Percentiles rank a stretch among this genome's conserved stretches.
These are phyloP conservation scores for Theristus sp. DNA, from an alignment of 2,888 invertebrate genomes.

Conservation along the genomic window DNA sequence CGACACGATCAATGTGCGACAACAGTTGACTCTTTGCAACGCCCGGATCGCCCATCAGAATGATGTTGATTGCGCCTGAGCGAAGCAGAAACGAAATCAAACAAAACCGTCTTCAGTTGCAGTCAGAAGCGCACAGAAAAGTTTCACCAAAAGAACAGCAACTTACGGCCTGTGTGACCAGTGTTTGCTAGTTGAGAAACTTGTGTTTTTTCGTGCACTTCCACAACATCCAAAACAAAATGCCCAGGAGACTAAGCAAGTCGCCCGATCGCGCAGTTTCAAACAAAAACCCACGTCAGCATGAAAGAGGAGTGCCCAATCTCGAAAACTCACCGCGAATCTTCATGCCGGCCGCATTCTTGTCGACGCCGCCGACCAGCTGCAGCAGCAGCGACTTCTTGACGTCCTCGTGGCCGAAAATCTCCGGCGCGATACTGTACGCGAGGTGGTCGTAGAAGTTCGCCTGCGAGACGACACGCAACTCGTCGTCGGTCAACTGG, in stretches of 20 bases:
- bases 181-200: no score
- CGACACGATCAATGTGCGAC: constrained; percentile 76
- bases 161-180: no score
- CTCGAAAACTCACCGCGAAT: constrained; percentile 53
- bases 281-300: no score
- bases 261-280: no score
- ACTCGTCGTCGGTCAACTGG: constrained; percentile 56
- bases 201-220: no score
- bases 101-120: no score
- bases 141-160: no score
- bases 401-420: constrained; percentile 90
- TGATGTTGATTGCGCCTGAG: constrained; percentile 67
- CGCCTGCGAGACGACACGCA: constrained; percentile 40
- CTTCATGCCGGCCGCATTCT: constrained; percentile 84
- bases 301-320: no score
- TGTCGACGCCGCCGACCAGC: constrained; percentile 59
- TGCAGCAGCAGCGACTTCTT: constrained; percentile 85
- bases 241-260: no score
- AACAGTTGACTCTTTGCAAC: constrained; percentile 96
- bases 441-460: constrained; percentile 84
- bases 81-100: constrained; percentile 3
- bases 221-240: no score
- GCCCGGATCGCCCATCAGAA: constrained; percentile 98
- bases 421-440: constrained; percentile 78
- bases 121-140: no score